Percentiles rank a stretch among this genome's conserved stretches.
These are phyloP conservation scores for Caenorhabditis plicata DNA, from an alignment of 2,888 invertebrate genomes.

Conservation along the genomic window DNA sequence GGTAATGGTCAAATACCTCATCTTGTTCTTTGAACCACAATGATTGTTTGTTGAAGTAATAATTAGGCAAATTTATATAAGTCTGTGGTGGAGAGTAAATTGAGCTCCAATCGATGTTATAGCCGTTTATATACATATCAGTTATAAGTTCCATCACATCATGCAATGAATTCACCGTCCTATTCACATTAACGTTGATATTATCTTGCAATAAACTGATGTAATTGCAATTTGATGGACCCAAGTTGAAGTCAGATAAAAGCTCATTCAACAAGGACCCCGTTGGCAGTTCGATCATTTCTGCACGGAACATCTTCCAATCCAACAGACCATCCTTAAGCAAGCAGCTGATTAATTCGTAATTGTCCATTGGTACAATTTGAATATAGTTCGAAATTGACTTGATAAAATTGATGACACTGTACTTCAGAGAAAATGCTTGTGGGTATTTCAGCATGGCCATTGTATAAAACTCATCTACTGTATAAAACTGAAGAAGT, in stretches of 20 bases:
- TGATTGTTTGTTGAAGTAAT: slow-evolving; percentile 46
- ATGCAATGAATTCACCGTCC: not conserved
- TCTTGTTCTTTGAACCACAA: slow-evolving; percentile 43
- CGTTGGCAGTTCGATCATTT: slow-evolving; percentile 3
- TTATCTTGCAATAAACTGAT: too few relatives aligned
- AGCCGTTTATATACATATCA: slow-evolving; percentile 25
- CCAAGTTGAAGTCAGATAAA: slow-evolving; percentile 12
- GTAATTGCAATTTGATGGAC: slow-evolving; percentile 4
- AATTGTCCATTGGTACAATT: slow-evolving; percentile 10
- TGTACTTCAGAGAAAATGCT: slow-evolving; percentile 24
- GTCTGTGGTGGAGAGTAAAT: slow-evolving; percentile 35
- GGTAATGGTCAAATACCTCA: slow-evolving; percentile 45
- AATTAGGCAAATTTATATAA: slow-evolving; percentile 45
- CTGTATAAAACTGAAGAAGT: slow-evolving; percentile 18
- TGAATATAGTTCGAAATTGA: slow-evolving; percentile 18
- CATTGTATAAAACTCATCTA: slow-evolving; percentile 21
- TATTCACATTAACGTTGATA: slow-evolving; percentile 4
- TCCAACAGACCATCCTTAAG: slow-evolving; percentile 18
- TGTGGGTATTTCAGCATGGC: slow-evolving; percentile 12
- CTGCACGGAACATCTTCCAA: slow-evolving; percentile 16
- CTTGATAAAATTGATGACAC: slow-evolving; percentile 19
- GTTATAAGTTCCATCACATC: slow-evolving; percentile 16
- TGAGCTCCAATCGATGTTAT: slow-evolving; percentile 41
- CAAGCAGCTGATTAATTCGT: slow-evolving; percentile 10
- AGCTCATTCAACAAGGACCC: slow-evolving; percentile 15